Percentiles rank a stretch among this genome's conserved stretches.
These are phyloP conservation scores for Phengaris arion DNA, from an alignment of 2,888 invertebrate genomes.

Conservation along the genomic window DNA sequence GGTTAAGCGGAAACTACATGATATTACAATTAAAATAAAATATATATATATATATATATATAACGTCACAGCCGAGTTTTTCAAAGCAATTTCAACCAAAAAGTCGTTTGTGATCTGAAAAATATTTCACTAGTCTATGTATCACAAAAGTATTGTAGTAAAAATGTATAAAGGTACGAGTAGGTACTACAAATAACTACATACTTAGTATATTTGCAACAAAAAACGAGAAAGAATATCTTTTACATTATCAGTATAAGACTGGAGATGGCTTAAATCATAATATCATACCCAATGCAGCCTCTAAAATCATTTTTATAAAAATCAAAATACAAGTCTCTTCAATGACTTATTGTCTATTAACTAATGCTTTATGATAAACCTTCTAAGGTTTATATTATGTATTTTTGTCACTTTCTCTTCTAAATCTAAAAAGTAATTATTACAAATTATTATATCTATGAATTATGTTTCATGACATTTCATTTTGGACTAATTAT, in stretches of 20 bases:
- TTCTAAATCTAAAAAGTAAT: background rate
- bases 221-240: background rate
- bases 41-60: background rate
- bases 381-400: background rate
- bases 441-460: background rate
- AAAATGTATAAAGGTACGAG: background rate
- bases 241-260: background rate
- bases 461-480: background rate
- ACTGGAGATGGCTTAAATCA: background rate
- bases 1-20: background rate
- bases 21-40: background rate
- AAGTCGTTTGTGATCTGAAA: background rate
- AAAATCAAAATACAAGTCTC: conserved; percentile 8
- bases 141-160: background rate
- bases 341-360: background rate
- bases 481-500: background rate
- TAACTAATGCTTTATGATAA: background rate
- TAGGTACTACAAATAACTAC: background rate
- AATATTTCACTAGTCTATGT: background rate
- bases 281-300: background rate
- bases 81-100: background rate
- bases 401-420: background rate
- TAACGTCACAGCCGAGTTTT: conserved; percentile 21
- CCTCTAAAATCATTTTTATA: conserved; percentile 14
- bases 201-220: background rate